Evolutionary conservation across 1,140 invertebrate species (phyloP), one percentile per base, ranked within the genome.

Genomic region (Pogonomyrmex barbatus): DNA sequence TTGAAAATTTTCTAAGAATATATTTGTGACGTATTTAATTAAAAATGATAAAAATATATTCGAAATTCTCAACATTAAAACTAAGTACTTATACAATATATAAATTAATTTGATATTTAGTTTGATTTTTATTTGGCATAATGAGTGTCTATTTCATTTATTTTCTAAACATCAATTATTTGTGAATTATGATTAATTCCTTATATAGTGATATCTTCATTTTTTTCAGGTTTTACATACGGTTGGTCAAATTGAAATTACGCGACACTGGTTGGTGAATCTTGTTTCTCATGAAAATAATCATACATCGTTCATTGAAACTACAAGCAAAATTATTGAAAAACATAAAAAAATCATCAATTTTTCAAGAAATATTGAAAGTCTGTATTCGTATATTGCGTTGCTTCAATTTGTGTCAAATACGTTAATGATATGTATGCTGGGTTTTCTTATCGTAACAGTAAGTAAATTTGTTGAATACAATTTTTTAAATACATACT

Each of bases 261-360:
- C 73, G 14, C 8, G 68, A 47, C 8, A 14, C 4, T 60, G 68
- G 79, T 17, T 83, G 12, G 6, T 10, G 39, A 50, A 82, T 6
- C 39, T 70, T 42, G 8, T 68, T 8, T 33, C 77, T 14, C 9
- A 30, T 5, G 12, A 83, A 12, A 14, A 5, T n/a, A 60, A 65
- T 52, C 52, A 54, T 10, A 36, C 36, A 60, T 73, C 79, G 6
- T 9, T 47, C 10, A 12, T 17, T 24, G 24, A 24, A 24, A 24
- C 24, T 36, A 39, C 42, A 3, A 58, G 33, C 9, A 47, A 73
- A 60, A 73, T 83, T 60, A 30, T 73, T 58, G 36, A n/a, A 39
- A 82, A 82, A 8, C 79, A 73, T 33, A 67, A 83, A 47, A 83
- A 60, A 60, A 73, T 83, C 2, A 83, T 83, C 17, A 36, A 9